Conservation (phyloP, 2,113 vertebrate genomes). For the Osmerus eperlanus region DNA sequence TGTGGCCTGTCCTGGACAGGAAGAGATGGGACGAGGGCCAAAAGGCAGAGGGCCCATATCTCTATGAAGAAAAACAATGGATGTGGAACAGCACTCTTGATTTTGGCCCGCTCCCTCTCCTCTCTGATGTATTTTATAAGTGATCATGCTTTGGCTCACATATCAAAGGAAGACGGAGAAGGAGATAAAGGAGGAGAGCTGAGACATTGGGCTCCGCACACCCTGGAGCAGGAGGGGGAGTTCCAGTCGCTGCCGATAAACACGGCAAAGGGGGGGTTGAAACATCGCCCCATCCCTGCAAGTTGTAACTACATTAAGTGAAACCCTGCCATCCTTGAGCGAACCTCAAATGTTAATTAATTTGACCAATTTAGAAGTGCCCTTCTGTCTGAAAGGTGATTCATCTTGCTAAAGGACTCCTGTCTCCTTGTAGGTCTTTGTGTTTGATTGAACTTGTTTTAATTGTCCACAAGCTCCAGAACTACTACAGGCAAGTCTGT, state of each 20-base stretch:
- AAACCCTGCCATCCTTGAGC: not conserved
- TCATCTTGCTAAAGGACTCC: not conserved
- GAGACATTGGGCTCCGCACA: not conserved
- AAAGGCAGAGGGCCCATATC: too few species aligned
- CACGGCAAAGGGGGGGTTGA: not conserved
- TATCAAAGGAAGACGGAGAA: not conserved
- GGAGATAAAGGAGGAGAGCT: not conserved
- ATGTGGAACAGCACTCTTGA: not conserved
- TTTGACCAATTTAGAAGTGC: not conserved
- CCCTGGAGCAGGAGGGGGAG: not conserved
- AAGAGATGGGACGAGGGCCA: too few species aligned
- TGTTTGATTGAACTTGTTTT: too few species aligned
- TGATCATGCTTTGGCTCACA: constrained; percentile 4
- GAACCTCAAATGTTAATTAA: not conserved
- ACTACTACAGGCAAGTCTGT: too few species aligned
- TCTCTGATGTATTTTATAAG: not conserved
- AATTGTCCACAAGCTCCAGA: too few species aligned
- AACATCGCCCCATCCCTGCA: not conserved
- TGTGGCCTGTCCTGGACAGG: too few species aligned
- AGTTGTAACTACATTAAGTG: not conserved
- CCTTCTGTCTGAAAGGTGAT: not conserved
- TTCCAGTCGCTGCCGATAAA: not conserved
- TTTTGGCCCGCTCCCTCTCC: not conserved
- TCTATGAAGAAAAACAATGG: too few species aligned
- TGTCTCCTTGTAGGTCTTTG: too few species aligned